These are phyloP conservation scores for Stenoptilia bipunctidactyla DNA, from an alignment of 2,888 invertebrate species.

Conservation along the genomic window DNA sequence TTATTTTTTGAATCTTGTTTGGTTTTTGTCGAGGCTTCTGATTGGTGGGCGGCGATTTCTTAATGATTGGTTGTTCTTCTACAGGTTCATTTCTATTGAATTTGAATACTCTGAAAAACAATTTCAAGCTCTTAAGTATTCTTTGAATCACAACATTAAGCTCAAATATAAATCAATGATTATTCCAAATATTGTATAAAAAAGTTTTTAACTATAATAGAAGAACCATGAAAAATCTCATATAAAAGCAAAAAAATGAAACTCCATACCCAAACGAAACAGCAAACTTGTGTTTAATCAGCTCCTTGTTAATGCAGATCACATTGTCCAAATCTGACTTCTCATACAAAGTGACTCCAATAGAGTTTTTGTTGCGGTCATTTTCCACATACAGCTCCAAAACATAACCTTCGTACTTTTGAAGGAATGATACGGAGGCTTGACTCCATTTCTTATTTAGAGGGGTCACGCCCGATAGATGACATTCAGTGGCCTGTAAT, in stretches of 20 bases:
- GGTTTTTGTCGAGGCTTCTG: slow-evolving; percentile 18
- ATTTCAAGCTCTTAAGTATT: too few species aligned
- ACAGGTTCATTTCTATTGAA: slow-evolving; percentile 32
- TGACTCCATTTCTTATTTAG: slow-evolving; percentile 45
- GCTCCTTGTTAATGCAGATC: slow-evolving; percentile 44
- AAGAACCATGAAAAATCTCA: too few species aligned
- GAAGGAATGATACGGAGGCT: slow-evolving; percentile 36
- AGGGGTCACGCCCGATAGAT: slow-evolving; percentile 50
- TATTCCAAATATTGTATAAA: too few species aligned
- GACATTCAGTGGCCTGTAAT: slow-evolving; percentile 49
- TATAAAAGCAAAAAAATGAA: too few species aligned
- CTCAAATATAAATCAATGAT: too few species aligned
- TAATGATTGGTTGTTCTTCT: slow-evolving; percentile 31
- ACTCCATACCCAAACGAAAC: slow-evolving; percentile 42
- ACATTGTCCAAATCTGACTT: slow-evolving; percentile 27
- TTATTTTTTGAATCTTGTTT: slow-evolving; percentile 18
- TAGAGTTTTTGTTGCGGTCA: slow-evolving; percentile 27
- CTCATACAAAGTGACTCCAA: slow-evolving; percentile 44
- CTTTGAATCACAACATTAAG: too few species aligned
- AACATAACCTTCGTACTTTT: slow-evolving; percentile 24
- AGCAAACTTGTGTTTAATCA: slow-evolving; percentile 51
- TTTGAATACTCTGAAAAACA: slow-evolving; percentile 38
- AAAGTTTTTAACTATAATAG: too few species aligned
- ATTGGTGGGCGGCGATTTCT: slow-evolving; percentile 30
- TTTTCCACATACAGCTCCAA: slow-evolving; percentile 43